A percentile compares a stretch with the other conserved stretches of the same genome.
phyloP scores from a whole-genome alignment of 2,113 vertebrate species.

The Antigone vipio region DNA sequence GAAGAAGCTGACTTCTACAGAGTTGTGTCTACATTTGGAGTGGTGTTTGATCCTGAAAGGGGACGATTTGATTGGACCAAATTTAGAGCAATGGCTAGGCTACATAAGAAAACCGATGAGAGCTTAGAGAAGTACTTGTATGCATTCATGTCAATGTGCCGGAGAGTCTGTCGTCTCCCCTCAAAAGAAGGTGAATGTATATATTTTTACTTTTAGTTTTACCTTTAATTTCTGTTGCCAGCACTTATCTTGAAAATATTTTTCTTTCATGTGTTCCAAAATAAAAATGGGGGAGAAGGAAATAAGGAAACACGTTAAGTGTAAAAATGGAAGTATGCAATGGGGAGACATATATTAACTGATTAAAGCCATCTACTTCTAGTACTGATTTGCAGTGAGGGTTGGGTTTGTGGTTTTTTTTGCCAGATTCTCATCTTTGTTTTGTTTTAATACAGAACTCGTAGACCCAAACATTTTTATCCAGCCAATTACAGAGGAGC shows the following conservation, averaged over 20 bases:
- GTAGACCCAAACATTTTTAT: slow-evolving; percentile 91
- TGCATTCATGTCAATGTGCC: slow-evolving; percentile 95
- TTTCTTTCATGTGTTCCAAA: background rate
- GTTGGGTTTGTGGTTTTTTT: background rate
- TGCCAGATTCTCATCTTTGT: background rate
- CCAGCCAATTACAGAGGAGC: slow-evolving; percentile 96
- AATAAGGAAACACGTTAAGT: background rate
- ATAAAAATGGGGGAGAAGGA: background rate
- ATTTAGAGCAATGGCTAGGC: slow-evolving; percentile 94
- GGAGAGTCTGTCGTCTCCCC: slow-evolving; percentile 92
- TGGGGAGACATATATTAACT: background rate
- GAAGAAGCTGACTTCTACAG: slow-evolving; percentile 98
- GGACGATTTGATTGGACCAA: slow-evolving; percentile 97
- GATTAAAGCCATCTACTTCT: background rate
- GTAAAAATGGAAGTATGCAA: background rate
- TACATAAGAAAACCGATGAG: slow-evolving; percentile 97
- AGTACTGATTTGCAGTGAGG: background rate
- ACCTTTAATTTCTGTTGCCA: background rate
- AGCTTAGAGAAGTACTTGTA: slow-evolving; percentile 97
- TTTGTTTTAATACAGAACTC: slow-evolving; percentile 74
- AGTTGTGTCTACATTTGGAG: slow-evolving; percentile 96
- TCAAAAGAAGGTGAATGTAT: slow-evolving; percentile 84
- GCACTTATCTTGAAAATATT: background rate
- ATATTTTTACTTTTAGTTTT: background rate
- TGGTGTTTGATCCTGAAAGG: slow-evolving; percentile 93